Evolutionary conservation across 2,888 invertebrate genomes (phyloP).

Genomic region (Hecatera dysodea): DNA sequence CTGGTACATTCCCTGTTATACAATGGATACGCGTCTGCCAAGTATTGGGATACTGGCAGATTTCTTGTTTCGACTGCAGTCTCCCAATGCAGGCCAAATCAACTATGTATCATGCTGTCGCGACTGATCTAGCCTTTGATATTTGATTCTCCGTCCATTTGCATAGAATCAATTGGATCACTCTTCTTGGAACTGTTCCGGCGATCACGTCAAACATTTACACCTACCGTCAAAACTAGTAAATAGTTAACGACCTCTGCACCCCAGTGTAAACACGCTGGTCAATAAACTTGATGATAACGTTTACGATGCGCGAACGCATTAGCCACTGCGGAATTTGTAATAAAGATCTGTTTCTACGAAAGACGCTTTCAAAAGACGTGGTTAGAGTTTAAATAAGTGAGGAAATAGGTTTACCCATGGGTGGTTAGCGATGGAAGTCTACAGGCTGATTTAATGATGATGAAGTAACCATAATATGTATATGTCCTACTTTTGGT

Average conservation of each 20-base stretch:
- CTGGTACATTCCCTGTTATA: not conserved
- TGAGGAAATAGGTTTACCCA: conserved; percentile 8
- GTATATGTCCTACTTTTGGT: conserved; percentile 23
- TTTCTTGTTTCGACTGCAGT: not conserved
- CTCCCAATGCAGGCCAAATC: not conserved
- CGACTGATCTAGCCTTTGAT: conserved; percentile 20
- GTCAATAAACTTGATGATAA: conserved; percentile 76
- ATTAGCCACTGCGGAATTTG: conserved; percentile 48
- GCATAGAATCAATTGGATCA: conserved; percentile 22
- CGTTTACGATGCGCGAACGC: conserved; percentile 73
- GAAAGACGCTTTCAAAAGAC: conserved; percentile 56
- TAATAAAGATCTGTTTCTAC: conserved; percentile 67
- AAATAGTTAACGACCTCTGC: conserved; percentile 68
- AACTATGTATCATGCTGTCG: too few species aligned
- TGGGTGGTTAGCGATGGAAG: not conserved
- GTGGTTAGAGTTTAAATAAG: conserved; percentile 20
- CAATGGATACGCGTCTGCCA: not conserved
- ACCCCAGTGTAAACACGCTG: conserved; percentile 69
- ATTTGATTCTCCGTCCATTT: conserved; percentile 35
- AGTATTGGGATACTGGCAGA: not conserved
- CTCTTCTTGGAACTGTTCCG: conserved; percentile 43
- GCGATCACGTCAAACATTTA: conserved; percentile 48
- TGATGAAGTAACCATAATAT: conserved; percentile 2
- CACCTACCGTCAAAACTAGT: conserved; percentile 52
- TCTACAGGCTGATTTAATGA: conserved; percentile 2